Conservation (phyloP, 1,140 invertebrate genomes). For the Halictus rubicundus region DNA sequence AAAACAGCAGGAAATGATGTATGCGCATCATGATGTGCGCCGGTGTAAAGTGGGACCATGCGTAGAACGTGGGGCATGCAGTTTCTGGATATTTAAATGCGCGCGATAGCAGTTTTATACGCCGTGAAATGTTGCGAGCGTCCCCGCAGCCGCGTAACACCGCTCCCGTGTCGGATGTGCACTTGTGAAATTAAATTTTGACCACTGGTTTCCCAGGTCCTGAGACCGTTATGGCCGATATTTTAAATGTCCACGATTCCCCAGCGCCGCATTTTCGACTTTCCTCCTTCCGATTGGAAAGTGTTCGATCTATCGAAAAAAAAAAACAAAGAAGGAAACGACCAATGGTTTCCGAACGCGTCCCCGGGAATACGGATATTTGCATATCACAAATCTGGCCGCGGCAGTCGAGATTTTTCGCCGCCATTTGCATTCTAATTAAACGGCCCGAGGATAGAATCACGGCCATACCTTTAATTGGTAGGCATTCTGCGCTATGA, state of each 20-base stretch:
- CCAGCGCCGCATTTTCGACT: not conserved
- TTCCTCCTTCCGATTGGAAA: not conserved
- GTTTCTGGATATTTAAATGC: constrained; percentile 33
- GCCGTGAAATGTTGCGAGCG: not conserved
- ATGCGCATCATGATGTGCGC: no score
- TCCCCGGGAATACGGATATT: constrained; percentile 1
- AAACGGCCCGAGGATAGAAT: not conserved
- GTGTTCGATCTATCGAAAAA: not conserved
- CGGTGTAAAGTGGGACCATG: not conserved
- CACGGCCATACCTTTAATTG: constrained; percentile 7
- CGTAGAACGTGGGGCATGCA: not conserved
- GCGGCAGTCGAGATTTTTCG: constrained; percentile 22
- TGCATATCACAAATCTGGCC: constrained; percentile 21
- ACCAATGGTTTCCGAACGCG: no score
- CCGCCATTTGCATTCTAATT: constrained; percentile 35
- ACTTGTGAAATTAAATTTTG: constrained; percentile 42
- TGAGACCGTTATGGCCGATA: not conserved
- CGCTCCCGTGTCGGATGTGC: not conserved
- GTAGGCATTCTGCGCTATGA: no score
- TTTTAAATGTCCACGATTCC: not conserved
- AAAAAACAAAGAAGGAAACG: not conserved
- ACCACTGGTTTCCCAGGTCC: not conserved
- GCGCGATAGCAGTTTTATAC: constrained; percentile 3
- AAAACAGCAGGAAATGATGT: no score
- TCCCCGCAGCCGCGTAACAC: not conserved